A percentile compares a stretch with the other conserved stretches of the same genome.
Evolutionary conservation across 1,140 invertebrate species (phyloP).

Genomic region (Zaprionus ghesquierei): DNA sequence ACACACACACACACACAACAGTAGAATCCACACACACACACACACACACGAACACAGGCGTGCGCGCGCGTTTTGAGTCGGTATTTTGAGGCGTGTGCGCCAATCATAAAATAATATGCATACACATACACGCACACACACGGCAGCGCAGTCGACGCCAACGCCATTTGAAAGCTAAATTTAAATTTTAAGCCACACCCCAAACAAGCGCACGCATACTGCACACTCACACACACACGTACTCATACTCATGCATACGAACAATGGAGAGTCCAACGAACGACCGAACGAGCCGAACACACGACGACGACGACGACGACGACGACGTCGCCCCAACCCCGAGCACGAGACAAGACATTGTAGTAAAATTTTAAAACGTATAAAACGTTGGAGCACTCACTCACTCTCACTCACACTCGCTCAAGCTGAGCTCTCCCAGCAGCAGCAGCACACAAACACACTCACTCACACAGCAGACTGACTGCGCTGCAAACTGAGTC

Average conservation of each 20-base stretch:
- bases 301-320: constrained; percentile 34
- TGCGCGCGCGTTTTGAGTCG: constrained; percentile 48
- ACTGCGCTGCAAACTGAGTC: constrained; percentile 36
- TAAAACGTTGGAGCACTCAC: constrained; percentile 63
- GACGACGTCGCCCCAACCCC: constrained; percentile 25
- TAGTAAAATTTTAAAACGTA: constrained; percentile 75
- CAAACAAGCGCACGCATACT: constrained; percentile 74
- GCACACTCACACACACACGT: constrained; percentile 51
- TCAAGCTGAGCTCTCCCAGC: not conserved
- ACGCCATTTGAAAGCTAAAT: constrained; percentile 74
- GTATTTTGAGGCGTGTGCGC: constrained; percentile 56
- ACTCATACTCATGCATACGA: constrained; percentile 25
- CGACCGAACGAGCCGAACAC: constrained; percentile 44
- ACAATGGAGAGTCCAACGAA: constrained; percentile 68
- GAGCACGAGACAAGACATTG: constrained; percentile 35
- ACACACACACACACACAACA: constrained; percentile 23
- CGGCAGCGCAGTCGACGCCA: constrained; percentile 44
- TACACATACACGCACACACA: constrained; percentile 53
- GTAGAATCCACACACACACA: constrained; percentile 4
- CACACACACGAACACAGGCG: constrained; percentile 8
- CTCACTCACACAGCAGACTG: not conserved
- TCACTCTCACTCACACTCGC: constrained; percentile 31
- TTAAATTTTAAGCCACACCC: constrained; percentile 82
- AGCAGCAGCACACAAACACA: constrained; percentile 11
- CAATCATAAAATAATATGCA: constrained; percentile 81